Percentiles rank a stretch among this genome's conserved stretches.
These are phyloP conservation scores for Pseudomyrmex pallidus DNA, from an alignment of 1,140 invertebrate species.

Conservation along the genomic window DNA sequence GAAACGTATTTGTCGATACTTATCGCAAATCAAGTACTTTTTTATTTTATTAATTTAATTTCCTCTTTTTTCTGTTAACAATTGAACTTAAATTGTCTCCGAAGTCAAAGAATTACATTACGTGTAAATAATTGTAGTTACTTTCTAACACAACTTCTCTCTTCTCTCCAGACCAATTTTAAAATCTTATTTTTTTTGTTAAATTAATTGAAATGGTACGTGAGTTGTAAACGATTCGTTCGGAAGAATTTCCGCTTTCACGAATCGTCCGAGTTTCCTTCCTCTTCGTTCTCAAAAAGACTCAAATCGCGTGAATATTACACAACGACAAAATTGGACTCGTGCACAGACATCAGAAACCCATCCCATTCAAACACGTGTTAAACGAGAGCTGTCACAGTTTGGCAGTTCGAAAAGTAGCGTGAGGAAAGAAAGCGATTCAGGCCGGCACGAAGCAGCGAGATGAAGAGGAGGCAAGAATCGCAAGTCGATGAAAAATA, in stretches of 20 bases:
- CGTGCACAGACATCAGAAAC: neutral
- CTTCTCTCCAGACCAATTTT: too few relatives aligned
- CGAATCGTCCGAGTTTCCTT: too few relatives aligned
- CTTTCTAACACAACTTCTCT: too few relatives aligned
- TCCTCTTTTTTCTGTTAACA: neutral
- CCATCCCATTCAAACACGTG: neutral
- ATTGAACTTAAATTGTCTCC: neutral
- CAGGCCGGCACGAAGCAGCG: neutral
- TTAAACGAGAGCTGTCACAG: constrained; percentile 28
- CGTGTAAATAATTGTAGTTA: too few relatives aligned
- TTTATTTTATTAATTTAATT: too few relatives aligned
- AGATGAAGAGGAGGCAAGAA: neutral
- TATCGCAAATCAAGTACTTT: neutral
- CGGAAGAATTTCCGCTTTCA: too few relatives aligned
- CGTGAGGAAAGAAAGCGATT: constrained; percentile 21
- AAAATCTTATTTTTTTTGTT: too few relatives aligned
- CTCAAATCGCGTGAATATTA: neutral
- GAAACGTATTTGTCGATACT: constrained; percentile 1
- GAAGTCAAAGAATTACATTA: too few relatives aligned
- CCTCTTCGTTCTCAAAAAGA: neutral
- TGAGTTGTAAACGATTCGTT: too few relatives aligned
- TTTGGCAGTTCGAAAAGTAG: constrained; percentile 14
- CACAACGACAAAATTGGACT: constrained; percentile 14
- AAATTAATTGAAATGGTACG: too few relatives aligned
- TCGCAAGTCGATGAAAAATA: constrained; percentile 44